A percentile compares a stretch with the other conserved stretches of the same genome.
These are phyloP conservation scores for Enoplosus armatus DNA, from an alignment of 2,797 vertebrate species.

Conservation along the genomic window DNA sequence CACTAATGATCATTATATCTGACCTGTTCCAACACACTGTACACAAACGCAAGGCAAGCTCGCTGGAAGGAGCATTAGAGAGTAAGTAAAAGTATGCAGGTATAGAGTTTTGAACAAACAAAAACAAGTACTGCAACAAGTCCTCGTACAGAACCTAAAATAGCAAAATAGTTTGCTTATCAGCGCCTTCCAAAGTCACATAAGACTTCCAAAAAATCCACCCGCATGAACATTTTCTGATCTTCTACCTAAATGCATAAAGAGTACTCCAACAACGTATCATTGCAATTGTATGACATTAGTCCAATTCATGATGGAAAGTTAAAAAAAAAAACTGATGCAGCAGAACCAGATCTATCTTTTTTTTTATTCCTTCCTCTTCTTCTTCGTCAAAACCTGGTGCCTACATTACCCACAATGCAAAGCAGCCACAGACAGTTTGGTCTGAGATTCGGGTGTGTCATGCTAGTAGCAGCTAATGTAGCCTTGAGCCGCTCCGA, in stretches of 20 bases:
- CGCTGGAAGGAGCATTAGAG: constrained; percentile 16
- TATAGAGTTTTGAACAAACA: neutral
- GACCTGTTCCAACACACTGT: constrained; percentile 64
- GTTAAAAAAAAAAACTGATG: too few relatives aligned
- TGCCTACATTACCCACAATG: neutral
- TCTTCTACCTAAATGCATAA: neutral
- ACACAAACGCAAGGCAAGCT: constrained; percentile 11
- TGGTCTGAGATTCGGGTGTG: neutral
- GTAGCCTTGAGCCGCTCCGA: neutral
- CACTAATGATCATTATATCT: constrained; percentile 74
- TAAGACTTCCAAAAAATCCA: neutral
- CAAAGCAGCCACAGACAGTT: neutral
- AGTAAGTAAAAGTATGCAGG: neutral
- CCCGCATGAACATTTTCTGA: neutral
- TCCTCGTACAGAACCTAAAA: neutral
- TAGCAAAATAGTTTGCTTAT: neutral
- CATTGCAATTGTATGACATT: neutral
- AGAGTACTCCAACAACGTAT: neutral
- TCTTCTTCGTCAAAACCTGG: neutral
- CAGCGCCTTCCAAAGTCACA: neutral
- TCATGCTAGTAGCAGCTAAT: neutral
- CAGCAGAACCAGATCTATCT: too few relatives aligned
- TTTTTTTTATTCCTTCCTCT: neutral
- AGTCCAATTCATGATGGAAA: neutral
- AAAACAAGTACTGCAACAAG: neutral